These are phyloP conservation scores for Tryphoninae sp. DNA, from an alignment of 2,888 invertebrate genomes.

Conservation along the genomic window DNA sequence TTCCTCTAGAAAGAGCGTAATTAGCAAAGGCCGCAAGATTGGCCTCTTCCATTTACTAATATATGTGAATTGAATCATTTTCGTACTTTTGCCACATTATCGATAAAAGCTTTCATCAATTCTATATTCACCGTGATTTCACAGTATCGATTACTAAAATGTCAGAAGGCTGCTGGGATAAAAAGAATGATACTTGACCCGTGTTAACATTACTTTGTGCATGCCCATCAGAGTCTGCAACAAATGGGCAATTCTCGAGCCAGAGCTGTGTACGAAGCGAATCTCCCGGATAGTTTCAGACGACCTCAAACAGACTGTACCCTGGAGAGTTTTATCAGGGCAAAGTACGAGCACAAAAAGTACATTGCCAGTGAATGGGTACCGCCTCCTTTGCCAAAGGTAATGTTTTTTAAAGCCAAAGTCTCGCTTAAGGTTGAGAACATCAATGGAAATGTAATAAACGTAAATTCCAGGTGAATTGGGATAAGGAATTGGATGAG, in stretches of 20 bases:
- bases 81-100: not conserved
- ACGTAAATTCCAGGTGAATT: constrained; percentile 81
- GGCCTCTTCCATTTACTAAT: not conserved
- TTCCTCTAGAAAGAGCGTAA: not conserved
- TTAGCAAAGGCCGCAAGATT: constrained; percentile 6
- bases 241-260: constrained; percentile 99
- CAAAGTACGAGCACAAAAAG: constrained; percentile 99
- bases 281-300: constrained; percentile 96
- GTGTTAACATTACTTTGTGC: constrained; percentile 28
- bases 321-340: constrained; percentile 97
- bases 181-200: not conserved
- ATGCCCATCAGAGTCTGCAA: constrained; percentile 87
- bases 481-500: constrained; percentile 94
- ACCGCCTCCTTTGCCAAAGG: constrained; percentile 91
- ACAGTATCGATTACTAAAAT: not conserved
- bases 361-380: constrained; percentile 99
- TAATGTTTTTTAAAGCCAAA: constrained; percentile 77
- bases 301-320: constrained; percentile 97
- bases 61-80: constrained; percentile 25
- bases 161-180: not conserved
- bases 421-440: not conserved
- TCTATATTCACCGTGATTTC: not conserved
- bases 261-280: constrained; percentile 98
- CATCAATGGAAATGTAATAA: too few species aligned
- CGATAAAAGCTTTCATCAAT: constrained; percentile 1